Conservation (phyloP, 2,797 vertebrate genomes). For the Phylloscopus collybita region DNA sequence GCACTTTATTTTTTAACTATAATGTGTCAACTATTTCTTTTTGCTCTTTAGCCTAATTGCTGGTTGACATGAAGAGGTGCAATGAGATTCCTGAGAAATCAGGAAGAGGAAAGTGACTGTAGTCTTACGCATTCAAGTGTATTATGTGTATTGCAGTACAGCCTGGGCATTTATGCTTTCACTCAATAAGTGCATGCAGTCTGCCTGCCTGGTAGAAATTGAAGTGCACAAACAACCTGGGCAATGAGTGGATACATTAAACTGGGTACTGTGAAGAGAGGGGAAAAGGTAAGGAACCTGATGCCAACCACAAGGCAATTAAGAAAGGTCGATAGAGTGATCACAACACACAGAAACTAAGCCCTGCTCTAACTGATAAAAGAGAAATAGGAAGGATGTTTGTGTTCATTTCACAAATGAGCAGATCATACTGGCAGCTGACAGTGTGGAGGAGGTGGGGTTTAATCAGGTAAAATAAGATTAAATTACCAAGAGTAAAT, state of each 20-base stretch:
- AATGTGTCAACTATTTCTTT: background rate
- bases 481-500: background rate
- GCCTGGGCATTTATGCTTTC: background rate
- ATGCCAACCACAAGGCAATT: background rate
- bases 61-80: background rate
- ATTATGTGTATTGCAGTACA: background rate
- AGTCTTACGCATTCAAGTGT: background rate
- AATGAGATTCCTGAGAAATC: background rate
- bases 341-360: background rate
- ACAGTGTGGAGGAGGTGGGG: background rate
- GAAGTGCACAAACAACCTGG: background rate
- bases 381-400: background rate
- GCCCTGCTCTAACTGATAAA: background rate
- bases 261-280: background rate
- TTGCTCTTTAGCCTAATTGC: constrained; percentile 23
- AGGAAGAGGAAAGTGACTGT: background rate
- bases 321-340: background rate
- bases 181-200: accelerated
- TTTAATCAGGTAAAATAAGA: background rate
- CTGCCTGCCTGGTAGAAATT: background rate
- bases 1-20: constrained; percentile 32
- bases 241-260: background rate
- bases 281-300: background rate
- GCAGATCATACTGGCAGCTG: background rate
- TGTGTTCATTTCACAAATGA: background rate